Evolutionary conservation across 53 echinoderm and acorn worm species (phyloP).

Genomic region (Echinarachnius parma): DNA sequence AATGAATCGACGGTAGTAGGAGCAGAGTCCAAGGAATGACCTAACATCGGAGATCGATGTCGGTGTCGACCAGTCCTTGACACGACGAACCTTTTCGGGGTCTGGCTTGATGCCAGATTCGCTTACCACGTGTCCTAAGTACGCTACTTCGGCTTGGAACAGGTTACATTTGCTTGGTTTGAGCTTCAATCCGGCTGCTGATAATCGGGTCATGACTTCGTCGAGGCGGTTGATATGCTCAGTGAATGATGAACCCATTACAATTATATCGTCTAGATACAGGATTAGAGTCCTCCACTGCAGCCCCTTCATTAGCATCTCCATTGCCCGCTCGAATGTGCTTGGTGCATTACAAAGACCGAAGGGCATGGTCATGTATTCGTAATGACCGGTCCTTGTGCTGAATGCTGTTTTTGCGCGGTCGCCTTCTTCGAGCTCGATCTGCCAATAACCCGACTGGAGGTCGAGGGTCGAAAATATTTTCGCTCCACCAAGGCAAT

Average conservation of each 20-base stretch:
- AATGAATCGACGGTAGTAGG: conserved; percentile 44
- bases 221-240: conserved; percentile 44
- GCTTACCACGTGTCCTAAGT: conserved; percentile 36
- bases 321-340: conserved; percentile 57
- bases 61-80: conserved; percentile 59
- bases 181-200: conserved; percentile 45
- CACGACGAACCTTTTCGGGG: too few relatives aligned
- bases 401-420: conserved; percentile 61
- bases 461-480: conserved; percentile 60
- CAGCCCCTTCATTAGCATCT: conserved; percentile 43
- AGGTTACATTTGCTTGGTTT: conserved; percentile 56
- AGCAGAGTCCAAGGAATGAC: conserved; percentile 40
- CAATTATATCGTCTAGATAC: conserved; percentile 59
- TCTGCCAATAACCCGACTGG: conserved; percentile 72
- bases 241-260: conserved; percentile 39
- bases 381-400: conserved; percentile 54
- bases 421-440: conserved; percentile 51
- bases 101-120: conserved; percentile 29
- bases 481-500: conserved; percentile 53
- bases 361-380: conserved; percentile 59
- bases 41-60: conserved; percentile 21
- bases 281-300: conserved; percentile 67
- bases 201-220: conserved; percentile 18
- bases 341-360: conserved; percentile 46
- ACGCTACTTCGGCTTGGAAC: conserved; percentile 50